Evolutionary conservation across 2,113 vertebrate genomes (phyloP), one percentile per base, ranked within the genome.

Genomic region (Hemiscyllium ocellatum): DNA sequence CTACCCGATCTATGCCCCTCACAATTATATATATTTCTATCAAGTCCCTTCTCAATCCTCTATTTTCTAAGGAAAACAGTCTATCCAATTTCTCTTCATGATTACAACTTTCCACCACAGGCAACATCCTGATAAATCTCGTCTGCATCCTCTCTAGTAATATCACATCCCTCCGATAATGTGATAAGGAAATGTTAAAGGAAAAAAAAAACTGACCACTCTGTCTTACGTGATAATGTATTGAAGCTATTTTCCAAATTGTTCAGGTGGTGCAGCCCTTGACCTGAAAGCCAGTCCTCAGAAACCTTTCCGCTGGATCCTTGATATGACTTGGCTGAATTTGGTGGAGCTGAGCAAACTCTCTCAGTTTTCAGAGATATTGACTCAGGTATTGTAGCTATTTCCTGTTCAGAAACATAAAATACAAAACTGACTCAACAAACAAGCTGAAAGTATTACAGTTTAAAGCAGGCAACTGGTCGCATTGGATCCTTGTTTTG

Each of bases 311-410:
- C 96, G 96, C 42, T 98, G 98, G 98, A 98, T 98, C 96, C 98
- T 98, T 33, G 98, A 98, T 61, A 97, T 97, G 97, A 96, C 96
- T 4, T 98, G 98, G 98, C 96, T 98, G 95, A 98, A 98, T 96
- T 96, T 98, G 0, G 98, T 98, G 61, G 97, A 98, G 97, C 69
- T 98, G 96, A 98, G 96, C 85, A 98, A 98, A 96, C 96, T 98
- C 66, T 97, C 97, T 3, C 97, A 97, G 6, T 98, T 98, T 96
- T 96, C 96, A 97, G 96, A 97, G 95, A 98, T 98, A 96, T 97
- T 98, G 97, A 97, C 97, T 95, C 98, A 98, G 98, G 98, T 98
- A 96, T 85, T 95, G 70, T 83, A 61, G 42, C 96, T 80, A n/a
- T 52, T 3, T 83, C 10, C 20, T 37, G 26, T 8, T 70, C 65